Evolutionary conservation across 2,113 vertebrate genomes (phyloP).

Genomic region (Macrotus californicus): DNA sequence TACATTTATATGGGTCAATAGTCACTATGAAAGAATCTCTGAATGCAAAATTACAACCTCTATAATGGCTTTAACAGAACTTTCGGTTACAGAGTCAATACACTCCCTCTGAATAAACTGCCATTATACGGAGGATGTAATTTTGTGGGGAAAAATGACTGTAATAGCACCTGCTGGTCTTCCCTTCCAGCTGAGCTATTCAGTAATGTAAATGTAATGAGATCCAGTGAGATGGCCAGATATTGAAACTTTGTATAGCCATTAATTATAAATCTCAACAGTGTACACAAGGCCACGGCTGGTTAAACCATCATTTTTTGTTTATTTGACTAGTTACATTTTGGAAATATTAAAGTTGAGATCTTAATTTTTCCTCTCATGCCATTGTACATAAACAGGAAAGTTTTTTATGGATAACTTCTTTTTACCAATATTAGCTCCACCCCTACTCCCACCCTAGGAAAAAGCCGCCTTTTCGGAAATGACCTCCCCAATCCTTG

Average conservation of each 20-base stretch:
- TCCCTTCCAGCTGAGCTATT: background rate
- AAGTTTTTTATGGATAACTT: background rate
- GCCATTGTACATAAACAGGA: background rate
- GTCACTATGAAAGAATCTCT: slow-evolving; percentile 32
- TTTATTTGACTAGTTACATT: background rate
- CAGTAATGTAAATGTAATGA: background rate
- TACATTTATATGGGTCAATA: slow-evolving; percentile 49
- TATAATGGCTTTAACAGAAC: background rate
- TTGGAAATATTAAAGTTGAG: background rate
- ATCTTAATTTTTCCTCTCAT: background rate
- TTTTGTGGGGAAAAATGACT: background rate
- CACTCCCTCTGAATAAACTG: slow-evolving; percentile 11
- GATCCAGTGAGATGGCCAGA: background rate
- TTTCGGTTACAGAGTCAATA: slow-evolving; percentile 41
- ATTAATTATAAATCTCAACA: background rate
- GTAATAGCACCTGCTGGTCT: background rate
- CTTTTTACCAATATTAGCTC: background rate
- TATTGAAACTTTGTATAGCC: background rate
- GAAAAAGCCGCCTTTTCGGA: background rate
- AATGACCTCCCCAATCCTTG: background rate
- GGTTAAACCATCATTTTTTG: background rate
- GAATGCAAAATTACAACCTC: slow-evolving; percentile 49
- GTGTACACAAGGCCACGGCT: background rate
- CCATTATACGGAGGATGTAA: background rate
- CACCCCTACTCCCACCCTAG: rapidly evolving